Evolutionary conservation across 1,140 invertebrate genomes (phyloP), one percentile per base, ranked within the genome.

Genomic region (Tachypleus tridentatus): DNA sequence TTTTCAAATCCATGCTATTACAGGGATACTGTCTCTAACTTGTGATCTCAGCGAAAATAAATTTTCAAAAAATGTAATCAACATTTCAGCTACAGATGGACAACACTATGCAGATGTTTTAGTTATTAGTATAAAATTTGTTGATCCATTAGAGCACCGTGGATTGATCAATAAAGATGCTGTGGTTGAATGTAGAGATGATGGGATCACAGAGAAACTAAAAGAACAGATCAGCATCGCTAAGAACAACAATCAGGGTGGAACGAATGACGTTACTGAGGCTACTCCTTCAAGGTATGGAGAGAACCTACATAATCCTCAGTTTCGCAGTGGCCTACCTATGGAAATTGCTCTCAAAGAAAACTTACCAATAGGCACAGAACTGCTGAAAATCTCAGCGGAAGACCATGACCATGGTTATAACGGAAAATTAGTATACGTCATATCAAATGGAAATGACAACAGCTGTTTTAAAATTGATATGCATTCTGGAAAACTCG

Each of bases 91-190:
- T 0, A 93, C 88, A 0, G 94, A 98, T 74, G 89, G 91, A 1
- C 88, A 87, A 1, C 90, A 94, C 75, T 94, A 93, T 74, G 87
- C 91, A 2, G 91, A 94, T 74, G 83, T 89, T 3, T 83, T 86
- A 60, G 80, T 81, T 53, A 80, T 94, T 11, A 83, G 87, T 65
- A 77, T 93, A 52, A 83, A 88, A 9, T 82, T 83, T 56, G 80
- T 80, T 3, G 85, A 84, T 62, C 75, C 78, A 60, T 85, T 97
- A 8, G 84, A 82, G 60, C 74, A 96, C 3, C 81, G 83, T 63
- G 89, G 96, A 76, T 82, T 92, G 1, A 97, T 97, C 77, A 93
- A 97, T 58, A 64, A 57, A 60, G 80, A 79, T 66, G 67, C 75
- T 5, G 11, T 51, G 7, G 87, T 94, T 68, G 86, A 91, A 66